phyloP scores from a whole-genome alignment of 1,140 invertebrate genomes.

The Camponotus vicinus region DNA sequence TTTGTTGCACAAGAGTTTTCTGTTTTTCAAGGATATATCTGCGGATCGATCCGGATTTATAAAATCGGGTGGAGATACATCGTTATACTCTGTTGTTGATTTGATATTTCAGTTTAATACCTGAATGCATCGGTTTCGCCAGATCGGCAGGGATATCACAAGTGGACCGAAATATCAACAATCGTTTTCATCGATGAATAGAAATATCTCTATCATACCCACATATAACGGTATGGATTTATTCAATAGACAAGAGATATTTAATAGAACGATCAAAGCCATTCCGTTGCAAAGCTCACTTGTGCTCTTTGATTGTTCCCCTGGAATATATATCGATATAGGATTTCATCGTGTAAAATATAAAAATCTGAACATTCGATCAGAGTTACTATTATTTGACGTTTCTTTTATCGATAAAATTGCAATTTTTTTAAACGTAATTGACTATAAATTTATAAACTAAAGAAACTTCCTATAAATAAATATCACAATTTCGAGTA shows the following conservation, averaged over 20 bases:
- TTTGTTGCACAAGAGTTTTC: conserved; percentile 27
- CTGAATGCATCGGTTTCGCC: conserved; percentile 39
- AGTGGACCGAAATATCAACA: conserved; percentile 57
- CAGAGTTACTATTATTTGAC: conserved; percentile 10
- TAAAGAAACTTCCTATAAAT: not conserved
- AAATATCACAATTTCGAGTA: not conserved
- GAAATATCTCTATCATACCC: conserved; percentile 47
- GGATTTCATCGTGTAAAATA: conserved; percentile 38
- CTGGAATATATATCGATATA: conserved; percentile 25
- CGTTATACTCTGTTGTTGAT: conserved; percentile 43
- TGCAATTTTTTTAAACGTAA: not conserved
- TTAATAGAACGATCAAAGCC: conserved; percentile 60
- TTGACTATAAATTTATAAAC: not conserved
- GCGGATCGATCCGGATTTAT: conserved; percentile 25
- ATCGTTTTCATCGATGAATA: conserved; percentile 55
- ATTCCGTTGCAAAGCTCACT: conserved; percentile 46
- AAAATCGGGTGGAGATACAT: conserved; percentile 38
- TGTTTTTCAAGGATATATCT: conserved; percentile 15
- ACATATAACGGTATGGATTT: conserved; percentile 44
- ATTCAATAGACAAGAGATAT: conserved; percentile 60
- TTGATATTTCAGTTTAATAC: conserved; percentile 61
- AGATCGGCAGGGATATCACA: conserved; percentile 37
- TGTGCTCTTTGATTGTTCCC: conserved; percentile 49
- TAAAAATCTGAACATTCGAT: conserved; percentile 38
- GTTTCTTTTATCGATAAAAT: conserved; percentile 9